Evolutionary conservation across 1,140 invertebrate species (phyloP).

Genomic region (Microplitis demolitor): DNA sequence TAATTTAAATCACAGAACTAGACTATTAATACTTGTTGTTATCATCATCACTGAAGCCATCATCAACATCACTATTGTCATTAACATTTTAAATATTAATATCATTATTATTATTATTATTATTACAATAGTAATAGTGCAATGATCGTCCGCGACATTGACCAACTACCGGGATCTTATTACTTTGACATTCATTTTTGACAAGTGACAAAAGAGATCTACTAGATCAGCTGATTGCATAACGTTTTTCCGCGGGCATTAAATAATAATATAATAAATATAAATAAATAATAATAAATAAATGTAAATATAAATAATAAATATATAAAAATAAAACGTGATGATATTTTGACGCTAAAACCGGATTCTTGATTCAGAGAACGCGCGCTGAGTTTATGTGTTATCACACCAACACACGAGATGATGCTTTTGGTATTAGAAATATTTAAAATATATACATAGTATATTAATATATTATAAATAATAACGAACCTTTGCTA

Average conservation of each 20-base stretch:
- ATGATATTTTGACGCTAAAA: conserved; percentile 34
- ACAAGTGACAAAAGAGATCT: conserved; percentile 56
- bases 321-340: conserved; percentile 13
- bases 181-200: conserved; percentile 57
- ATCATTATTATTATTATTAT: background rate
- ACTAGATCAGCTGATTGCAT: conserved; percentile 63
- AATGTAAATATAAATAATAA: background rate
- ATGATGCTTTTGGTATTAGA: background rate
- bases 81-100: background rate
- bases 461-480: background rate
- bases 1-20: too few species aligned
- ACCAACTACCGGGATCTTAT: conserved; percentile 4
- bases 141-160: conserved; percentile 8
- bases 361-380: conserved; percentile 22
- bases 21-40: background rate
- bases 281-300: background rate
- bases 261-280: conserved; percentile 20
- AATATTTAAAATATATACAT: background rate
- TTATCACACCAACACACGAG: background rate
- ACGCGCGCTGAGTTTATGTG: conserved; percentile 12
- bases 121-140: background rate
- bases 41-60: background rate
- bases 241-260: conserved; percentile 50
- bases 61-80: background rate
- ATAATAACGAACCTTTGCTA: conserved; percentile 58